phyloP scores from a whole-genome alignment of 2,797 vertebrate species.

The Thaleichthys pacificus region DNA sequence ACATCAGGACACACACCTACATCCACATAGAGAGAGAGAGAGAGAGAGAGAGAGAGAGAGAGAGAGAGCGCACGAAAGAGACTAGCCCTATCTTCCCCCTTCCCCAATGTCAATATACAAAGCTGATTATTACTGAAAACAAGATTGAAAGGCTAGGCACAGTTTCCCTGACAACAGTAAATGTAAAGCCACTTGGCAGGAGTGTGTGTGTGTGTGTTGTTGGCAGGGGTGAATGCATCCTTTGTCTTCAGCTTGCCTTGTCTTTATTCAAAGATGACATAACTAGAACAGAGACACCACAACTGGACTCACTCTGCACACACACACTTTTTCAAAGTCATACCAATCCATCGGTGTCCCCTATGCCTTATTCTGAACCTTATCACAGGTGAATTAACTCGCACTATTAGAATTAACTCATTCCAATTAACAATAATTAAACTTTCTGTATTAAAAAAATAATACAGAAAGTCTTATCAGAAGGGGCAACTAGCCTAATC shows the following conservation, averaged over 20 bases:
- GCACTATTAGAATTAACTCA: too few relatives aligned
- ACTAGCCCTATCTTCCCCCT: slow-evolving; percentile 8
- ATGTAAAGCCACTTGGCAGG: slow-evolving; percentile 70
- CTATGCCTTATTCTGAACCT: background rate
- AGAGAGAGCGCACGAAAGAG: background rate
- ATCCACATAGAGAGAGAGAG: slow-evolving; percentile 17
- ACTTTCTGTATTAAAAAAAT: too few relatives aligned
- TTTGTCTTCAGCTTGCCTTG: slow-evolving; percentile 4
- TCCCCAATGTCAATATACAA: slow-evolving; percentile 15
- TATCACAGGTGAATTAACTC: background rate
- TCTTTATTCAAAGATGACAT: background rate
- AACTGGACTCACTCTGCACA: background rate
- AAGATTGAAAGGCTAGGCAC: slow-evolving; percentile 26
- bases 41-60: too few relatives aligned
- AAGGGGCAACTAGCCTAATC: too few relatives aligned
- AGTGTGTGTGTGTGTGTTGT: background rate
- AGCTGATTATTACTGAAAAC: slow-evolving; percentile 31
- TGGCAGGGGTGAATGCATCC: background rate
- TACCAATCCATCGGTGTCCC: too few relatives aligned
- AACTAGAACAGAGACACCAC: background rate
- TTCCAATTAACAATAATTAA: too few relatives aligned
- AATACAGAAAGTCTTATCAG: too few relatives aligned
- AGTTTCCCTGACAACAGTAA: slow-evolving; percentile 82
- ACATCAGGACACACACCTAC: background rate
- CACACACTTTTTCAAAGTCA: background rate